Evolutionary conservation across 2,113 vertebrate species (phyloP).

Genomic region (Scophthalmus maximus): DNA sequence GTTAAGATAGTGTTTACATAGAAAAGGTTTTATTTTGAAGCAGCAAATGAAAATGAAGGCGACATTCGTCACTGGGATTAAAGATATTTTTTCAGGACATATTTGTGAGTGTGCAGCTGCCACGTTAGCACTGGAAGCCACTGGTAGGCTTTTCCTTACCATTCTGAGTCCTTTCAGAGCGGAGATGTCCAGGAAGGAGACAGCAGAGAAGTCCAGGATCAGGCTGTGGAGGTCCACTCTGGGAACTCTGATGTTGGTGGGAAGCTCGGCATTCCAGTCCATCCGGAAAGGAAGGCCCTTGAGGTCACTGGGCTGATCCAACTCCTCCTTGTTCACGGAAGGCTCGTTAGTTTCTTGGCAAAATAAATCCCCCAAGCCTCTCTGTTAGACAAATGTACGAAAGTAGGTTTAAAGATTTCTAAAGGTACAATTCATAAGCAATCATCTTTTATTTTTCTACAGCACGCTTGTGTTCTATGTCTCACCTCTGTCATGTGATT

Average conservation of each 20-base stretch:
- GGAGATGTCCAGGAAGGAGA: conserved; percentile 92
- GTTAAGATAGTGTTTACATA: too few species aligned
- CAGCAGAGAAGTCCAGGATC: conserved; percentile 91
- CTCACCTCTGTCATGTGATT: conserved; percentile 81
- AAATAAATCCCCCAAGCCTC: background rate
- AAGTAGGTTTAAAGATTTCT: background rate
- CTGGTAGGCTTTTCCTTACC: conserved; percentile 78
- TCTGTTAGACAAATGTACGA: conserved; percentile 30
- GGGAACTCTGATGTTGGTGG: conserved; percentile 82
- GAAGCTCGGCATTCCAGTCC: conserved; percentile 85
- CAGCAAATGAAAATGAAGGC: too few species aligned
- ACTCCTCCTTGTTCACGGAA: conserved; percentile 78
- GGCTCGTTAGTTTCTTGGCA: background rate
- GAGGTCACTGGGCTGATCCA: conserved; percentile 80
- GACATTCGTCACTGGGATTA: background rate
- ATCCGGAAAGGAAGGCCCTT: conserved; percentile 84
- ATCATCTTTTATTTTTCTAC: background rate
- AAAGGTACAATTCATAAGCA: background rate
- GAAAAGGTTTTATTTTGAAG: too few species aligned
- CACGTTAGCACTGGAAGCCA: background rate
- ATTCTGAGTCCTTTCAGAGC: conserved; percentile 88
- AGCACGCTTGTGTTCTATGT: background rate
- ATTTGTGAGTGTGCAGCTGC: background rate
- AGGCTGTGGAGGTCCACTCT: conserved; percentile 88
- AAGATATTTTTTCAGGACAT: background rate